phyloP scores from a whole-genome alignment of 92 coral and sea anemone genomes.

The Heteractis magnifica region DNA sequence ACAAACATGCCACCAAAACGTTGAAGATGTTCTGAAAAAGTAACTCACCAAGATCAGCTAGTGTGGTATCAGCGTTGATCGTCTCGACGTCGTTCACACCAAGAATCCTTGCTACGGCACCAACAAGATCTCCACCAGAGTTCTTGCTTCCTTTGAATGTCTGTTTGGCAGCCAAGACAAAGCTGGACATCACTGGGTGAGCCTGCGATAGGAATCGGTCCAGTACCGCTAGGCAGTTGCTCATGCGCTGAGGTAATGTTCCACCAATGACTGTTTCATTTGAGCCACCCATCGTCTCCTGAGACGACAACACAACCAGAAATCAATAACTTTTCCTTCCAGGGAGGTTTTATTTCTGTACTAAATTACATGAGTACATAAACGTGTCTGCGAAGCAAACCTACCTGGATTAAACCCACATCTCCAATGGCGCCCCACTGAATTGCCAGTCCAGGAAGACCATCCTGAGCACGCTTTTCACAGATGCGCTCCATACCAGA shows the following conservation, averaged over 20 bases:
- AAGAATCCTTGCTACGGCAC: constrained; percentile 70
- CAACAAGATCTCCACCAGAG: constrained; percentile 76
- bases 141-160: constrained; percentile 55
- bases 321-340: background rate
- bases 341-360: background rate
- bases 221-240: constrained; percentile 77
- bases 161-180: constrained; percentile 68
- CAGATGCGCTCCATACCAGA: constrained; percentile 84
- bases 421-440: constrained; percentile 93
- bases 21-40: background rate
- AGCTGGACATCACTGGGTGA: constrained; percentile 79
- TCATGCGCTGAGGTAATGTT: constrained; percentile 89
- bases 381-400: background rate
- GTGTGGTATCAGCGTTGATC: constrained; percentile 72
- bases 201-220: constrained; percentile 80
- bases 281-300: constrained; percentile 92
- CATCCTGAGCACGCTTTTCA: constrained; percentile 61
- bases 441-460: constrained; percentile 77
- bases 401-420: constrained; percentile 79
- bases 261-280: constrained; percentile 83
- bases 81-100: constrained; percentile 72
- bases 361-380: background rate
- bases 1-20: background rate
- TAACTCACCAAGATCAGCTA: constrained; percentile 72
- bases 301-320: background rate